These are phyloP conservation scores for Chlamydotis undulata DNA, from an alignment of 2,113 vertebrate species.

Conservation along the genomic window DNA sequence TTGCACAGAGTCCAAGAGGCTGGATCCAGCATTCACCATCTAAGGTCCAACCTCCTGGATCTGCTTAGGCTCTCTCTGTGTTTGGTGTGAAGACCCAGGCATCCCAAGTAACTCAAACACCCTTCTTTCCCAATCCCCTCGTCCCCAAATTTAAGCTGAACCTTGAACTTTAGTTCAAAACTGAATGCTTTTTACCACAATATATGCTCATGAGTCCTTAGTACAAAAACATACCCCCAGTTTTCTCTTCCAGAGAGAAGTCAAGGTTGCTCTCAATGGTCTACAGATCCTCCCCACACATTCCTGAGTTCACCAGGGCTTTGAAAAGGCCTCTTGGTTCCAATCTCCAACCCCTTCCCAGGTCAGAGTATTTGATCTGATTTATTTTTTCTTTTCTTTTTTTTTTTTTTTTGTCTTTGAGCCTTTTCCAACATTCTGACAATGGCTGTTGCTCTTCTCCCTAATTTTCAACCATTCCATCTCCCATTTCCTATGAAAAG, in stretches of 20 bases:
- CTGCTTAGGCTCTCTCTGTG: fast-evolving
- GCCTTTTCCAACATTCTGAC: background rate
- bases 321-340: background rate
- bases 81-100: background rate
- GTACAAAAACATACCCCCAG: background rate
- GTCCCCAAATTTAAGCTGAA: background rate
- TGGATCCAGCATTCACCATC: background rate
- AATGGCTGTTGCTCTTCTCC: background rate
- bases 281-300: background rate
- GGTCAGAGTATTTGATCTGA: background rate
- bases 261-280: background rate
- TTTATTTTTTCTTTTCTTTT: too few relatives aligned
- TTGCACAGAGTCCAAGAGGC: background rate
- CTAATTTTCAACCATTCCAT: background rate
- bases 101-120: background rate
- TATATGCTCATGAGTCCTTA: background rate
- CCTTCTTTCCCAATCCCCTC: background rate
- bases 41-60: background rate
- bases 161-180: background rate
- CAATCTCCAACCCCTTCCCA: background rate
- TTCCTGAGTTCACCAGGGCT: background rate
- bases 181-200: background rate
- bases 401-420: background rate
- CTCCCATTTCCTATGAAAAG: background rate
- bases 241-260: background rate